phyloP scores from a whole-genome alignment of 2,888 invertebrate species.

The Notodonta dromedarius region DNA sequence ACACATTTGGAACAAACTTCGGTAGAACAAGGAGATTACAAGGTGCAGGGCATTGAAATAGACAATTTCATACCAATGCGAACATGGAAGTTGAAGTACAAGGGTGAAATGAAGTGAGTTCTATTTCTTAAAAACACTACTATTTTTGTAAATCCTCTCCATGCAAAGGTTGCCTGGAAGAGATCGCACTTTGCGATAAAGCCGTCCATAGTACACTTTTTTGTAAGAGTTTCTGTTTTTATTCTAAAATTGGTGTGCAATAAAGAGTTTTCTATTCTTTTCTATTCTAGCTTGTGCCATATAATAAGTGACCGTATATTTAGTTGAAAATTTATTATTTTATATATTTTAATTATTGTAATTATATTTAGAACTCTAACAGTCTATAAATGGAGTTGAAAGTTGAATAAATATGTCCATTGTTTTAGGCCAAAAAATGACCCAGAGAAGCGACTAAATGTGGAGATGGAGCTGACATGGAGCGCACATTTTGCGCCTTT shows the following conservation, averaged over 20 bases:
- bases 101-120: slow-evolving; percentile 86
- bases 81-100: slow-evolving; percentile 86
- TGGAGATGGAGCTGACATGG: slow-evolving; percentile 85
- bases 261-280: too few relatives aligned
- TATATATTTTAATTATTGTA: too few relatives aligned
- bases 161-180: too few relatives aligned
- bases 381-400: neutral
- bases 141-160: too few relatives aligned
- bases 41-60: slow-evolving; percentile 85
- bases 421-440: slow-evolving; percentile 54
- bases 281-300: too few relatives aligned
- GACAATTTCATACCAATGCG: slow-evolving; percentile 87
- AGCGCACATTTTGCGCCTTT: slow-evolving; percentile 85
- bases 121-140: neutral
- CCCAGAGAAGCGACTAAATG: slow-evolving; percentile 67
- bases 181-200: too few relatives aligned
- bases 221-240: too few relatives aligned
- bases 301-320: too few relatives aligned
- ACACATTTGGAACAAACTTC: slow-evolving; percentile 79
- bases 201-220: too few relatives aligned
- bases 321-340: too few relatives aligned
- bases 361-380: too few relatives aligned
- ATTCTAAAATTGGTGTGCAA: too few relatives aligned
- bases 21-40: slow-evolving; percentile 76
- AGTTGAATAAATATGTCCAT: slow-evolving; percentile 1